These are phyloP conservation scores for Halictus ligatus DNA, from an alignment of 2,888 invertebrate genomes.

Conservation along the genomic window DNA sequence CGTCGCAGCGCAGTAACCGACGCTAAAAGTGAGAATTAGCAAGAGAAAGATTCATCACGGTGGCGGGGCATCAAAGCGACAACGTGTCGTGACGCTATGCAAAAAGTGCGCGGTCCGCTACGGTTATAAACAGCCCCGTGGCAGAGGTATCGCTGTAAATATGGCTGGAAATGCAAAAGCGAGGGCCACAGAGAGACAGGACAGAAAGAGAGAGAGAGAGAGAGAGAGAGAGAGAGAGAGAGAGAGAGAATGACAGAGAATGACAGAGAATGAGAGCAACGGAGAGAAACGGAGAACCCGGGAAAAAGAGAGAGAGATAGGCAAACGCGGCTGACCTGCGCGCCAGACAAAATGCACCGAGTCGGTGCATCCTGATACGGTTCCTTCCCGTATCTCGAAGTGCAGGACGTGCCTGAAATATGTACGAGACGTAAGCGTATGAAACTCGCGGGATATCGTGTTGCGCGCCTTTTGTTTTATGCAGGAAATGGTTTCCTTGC, in stretches of 20 bases:
- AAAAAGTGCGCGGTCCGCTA: background rate
- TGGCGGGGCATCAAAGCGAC: constrained; percentile 24
- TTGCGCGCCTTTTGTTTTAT: constrained; percentile 73
- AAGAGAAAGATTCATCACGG: constrained; percentile 9
- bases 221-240: background rate
- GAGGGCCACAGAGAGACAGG: background rate
- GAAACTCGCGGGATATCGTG: constrained; percentile 71
- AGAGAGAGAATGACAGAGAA: background rate
- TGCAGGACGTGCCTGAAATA: constrained; percentile 70
- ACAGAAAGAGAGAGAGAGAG: background rate
- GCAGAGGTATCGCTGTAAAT: constrained; percentile 31
- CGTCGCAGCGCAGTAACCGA: background rate
- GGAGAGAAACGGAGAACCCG: background rate
- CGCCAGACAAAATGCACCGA: constrained; percentile 55
- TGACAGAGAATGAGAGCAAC: background rate
- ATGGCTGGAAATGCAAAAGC: constrained; percentile 22
- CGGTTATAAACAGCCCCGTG: constrained; percentile 21
- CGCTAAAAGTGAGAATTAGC: constrained; percentile 24
- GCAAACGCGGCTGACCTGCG: constrained; percentile 29
- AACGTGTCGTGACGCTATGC: constrained; percentile 15
- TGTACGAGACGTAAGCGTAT: constrained; percentile 72
- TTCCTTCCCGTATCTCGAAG: constrained; percentile 63
- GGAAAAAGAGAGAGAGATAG: background rate
- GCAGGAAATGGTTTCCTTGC: constrained; percentile 69
- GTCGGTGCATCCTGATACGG: constrained; percentile 69